These are phyloP conservation scores for Euwallacea similis DNA, from an alignment of 1,140 invertebrate genomes.

Conservation along the genomic window DNA sequence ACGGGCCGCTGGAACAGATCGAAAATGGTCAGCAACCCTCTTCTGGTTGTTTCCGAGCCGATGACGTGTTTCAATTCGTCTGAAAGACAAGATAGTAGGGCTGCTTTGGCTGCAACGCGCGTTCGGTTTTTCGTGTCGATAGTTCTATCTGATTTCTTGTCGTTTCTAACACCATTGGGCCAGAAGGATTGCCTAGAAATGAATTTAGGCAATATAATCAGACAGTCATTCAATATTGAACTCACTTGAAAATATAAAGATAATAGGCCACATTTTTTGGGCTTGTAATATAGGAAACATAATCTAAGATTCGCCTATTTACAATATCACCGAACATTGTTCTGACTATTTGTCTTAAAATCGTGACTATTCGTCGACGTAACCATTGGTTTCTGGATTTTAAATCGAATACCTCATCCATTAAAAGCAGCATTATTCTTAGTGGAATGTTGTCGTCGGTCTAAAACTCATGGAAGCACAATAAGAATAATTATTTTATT, in stretches of 20 bases:
- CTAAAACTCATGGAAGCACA: constrained; percentile 51
- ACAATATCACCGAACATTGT: constrained; percentile 85
- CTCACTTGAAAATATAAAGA: constrained; percentile 82
- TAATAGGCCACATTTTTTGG: constrained; percentile 89
- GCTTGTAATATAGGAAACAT: constrained; percentile 86
- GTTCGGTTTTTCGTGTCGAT: constrained; percentile 76
- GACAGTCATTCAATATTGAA: constrained; percentile 29
- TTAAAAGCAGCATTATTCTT: constrained; percentile 79
- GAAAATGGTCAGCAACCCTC: constrained; percentile 86
- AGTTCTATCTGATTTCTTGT: constrained; percentile 66
- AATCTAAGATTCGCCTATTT: constrained; percentile 87
- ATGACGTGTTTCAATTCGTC: constrained; percentile 92
- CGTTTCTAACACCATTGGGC: constrained; percentile 72
- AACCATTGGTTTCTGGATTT: constrained; percentile 88
- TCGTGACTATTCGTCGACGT: constrained; percentile 74
- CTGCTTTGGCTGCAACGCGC: constrained; percentile 81
- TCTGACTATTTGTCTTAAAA: constrained; percentile 77
- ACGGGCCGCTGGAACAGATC: constrained; percentile 84
- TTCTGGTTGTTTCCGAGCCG: constrained; percentile 84
- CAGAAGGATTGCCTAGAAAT: constrained; percentile 72
- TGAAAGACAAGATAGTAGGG: constrained; percentile 76
- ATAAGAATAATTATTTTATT: background rate
- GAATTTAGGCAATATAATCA: background rate
- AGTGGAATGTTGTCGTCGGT: constrained; percentile 84
- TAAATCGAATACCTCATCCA: constrained; percentile 92